Base-by-base conservation (phyloP, 2,888 invertebrate genomes). In the Diarsia brunnea region DNA sequence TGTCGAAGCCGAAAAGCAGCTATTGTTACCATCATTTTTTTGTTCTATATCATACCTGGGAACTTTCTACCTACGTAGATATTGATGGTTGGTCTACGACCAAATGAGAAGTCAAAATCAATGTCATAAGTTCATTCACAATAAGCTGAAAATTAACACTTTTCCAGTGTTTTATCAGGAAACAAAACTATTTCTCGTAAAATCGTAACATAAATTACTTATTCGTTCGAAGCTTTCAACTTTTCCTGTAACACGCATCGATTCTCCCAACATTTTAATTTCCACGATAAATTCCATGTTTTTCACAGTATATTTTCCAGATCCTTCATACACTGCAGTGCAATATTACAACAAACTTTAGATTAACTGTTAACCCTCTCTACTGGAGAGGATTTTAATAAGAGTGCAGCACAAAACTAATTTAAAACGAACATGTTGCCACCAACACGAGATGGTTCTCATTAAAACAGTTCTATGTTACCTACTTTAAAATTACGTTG, bases 391-490 rank as follows among this genome's bases (percentile, higher is more conserved):
- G 63, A 65, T 80, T 86, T 84, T 85, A 83, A 83, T 87, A 78
- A 78, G 38, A 74, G 53, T 81, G 78, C 60, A 68, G 51, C 27
- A 73, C 53, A 60, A 79, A 87, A 87, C 80, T 67, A 79, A 78
- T 82, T 85, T 82, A 58, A 70, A 79, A 74, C 49, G 60, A 63
- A 73, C 65, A 81, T 75, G 73, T 73, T 79, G 68, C 45, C 65
- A 60, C 75, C 60, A 76, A 73, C 66, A 87, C 27, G 82, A 85
- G 64, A 72, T 61, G 85, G 73, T 65, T 78, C 82, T 85, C 79
- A 87, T 85, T 87, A 87, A 87, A 82, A 63, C 51, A 61, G 69
- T 67, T 24, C 69, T 75, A 73, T 78, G 81, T 76, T 66, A 81
- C 64, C 69, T 75, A 81, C 64, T 70, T 75, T 60, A 63, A 73